A percentile compares a stretch with the other conserved stretches of the same genome.
These are phyloP conservation scores for Mesorhabditis belari DNA, from an alignment of 2,888 invertebrate species.

Conservation along the genomic window DNA sequence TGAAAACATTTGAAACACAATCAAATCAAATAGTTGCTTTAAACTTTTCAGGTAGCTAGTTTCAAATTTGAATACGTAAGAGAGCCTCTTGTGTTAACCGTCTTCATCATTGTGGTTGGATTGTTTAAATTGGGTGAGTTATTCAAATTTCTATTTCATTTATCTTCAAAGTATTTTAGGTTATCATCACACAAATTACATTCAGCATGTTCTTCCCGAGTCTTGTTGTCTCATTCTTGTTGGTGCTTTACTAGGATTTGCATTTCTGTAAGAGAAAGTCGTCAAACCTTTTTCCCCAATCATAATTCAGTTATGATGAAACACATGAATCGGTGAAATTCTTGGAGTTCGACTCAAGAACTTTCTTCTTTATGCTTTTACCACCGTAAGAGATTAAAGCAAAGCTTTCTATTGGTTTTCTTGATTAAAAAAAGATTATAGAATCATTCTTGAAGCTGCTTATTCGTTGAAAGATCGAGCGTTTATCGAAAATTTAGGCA, in stretches of 20 bases:
- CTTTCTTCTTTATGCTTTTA: conserved; percentile 59
- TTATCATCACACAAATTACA: conserved; percentile 39
- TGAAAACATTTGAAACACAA: too few relatives aligned
- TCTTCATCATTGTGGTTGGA: conserved; percentile 58
- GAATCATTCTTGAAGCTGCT: conserved; percentile 59
- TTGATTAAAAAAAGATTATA: conserved; percentile 4
- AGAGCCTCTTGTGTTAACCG: conserved; percentile 57
- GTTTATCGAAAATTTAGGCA: conserved; percentile 60
- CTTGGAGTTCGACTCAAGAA: conserved; percentile 54
- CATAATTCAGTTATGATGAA: conserved; percentile 18
- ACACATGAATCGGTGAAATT: conserved; percentile 38
- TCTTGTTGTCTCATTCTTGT: conserved; percentile 59
- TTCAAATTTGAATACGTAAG: conserved; percentile 51
- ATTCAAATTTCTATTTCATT: not conserved
- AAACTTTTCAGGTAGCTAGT: conserved; percentile 22
- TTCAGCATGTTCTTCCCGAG: conserved; percentile 38
- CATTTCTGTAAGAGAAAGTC: conserved; percentile 55
- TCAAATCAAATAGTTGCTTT: not conserved
- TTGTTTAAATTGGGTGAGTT: conserved; percentile 58
- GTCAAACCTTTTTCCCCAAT: not conserved
- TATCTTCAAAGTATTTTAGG: conserved; percentile 15
- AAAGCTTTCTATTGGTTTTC: not conserved
- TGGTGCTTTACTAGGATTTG: conserved; percentile 56
- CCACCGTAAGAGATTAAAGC: conserved; percentile 58
- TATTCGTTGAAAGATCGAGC: conserved; percentile 61